Conservation (phyloP, 2,113 vertebrate genomes). For the Gnathonemus longibarbis region DNA sequence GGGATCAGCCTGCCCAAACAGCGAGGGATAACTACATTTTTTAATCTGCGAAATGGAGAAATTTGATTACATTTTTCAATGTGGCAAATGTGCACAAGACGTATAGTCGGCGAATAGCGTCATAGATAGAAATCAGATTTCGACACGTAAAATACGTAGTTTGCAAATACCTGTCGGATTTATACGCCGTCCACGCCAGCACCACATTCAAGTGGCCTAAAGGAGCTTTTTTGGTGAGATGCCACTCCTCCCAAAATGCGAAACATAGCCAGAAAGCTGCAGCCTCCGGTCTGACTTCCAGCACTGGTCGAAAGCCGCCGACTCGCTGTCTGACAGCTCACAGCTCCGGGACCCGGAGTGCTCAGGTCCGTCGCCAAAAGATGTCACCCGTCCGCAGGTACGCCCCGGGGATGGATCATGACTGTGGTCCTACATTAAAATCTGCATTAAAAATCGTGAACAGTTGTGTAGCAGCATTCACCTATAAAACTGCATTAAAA, state of each 20-base stretch:
- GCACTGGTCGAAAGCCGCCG: neutral
- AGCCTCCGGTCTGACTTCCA: neutral
- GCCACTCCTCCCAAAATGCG: conserved; percentile 40
- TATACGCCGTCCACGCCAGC: conserved; percentile 11
- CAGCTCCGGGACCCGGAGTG: conserved; percentile 17
- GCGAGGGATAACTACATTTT: neutral
- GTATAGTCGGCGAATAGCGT: neutral
- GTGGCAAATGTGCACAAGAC: neutral
- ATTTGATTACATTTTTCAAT: neutral
- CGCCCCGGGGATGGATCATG: neutral
- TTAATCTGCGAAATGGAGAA: neutral
- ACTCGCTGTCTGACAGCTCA: conserved; percentile 7
- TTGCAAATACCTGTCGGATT: conserved; percentile 32
- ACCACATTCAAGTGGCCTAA: conserved; percentile 21
- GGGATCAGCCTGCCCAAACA: neutral
- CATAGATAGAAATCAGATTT: neutral
- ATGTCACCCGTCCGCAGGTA: conserved; percentile 2
- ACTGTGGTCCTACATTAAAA: neutral
- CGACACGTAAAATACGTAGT: neutral
- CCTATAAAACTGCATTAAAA: neutral
- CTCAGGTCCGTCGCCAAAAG: conserved; percentile 24
- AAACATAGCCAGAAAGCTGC: neutral
- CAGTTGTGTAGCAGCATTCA: neutral
- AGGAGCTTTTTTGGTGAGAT: conserved; percentile 48
- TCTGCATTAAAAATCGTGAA: neutral